Base-by-base conservation (phyloP, 2,113 vertebrate genomes). In the Alligator sinensis region DNA sequence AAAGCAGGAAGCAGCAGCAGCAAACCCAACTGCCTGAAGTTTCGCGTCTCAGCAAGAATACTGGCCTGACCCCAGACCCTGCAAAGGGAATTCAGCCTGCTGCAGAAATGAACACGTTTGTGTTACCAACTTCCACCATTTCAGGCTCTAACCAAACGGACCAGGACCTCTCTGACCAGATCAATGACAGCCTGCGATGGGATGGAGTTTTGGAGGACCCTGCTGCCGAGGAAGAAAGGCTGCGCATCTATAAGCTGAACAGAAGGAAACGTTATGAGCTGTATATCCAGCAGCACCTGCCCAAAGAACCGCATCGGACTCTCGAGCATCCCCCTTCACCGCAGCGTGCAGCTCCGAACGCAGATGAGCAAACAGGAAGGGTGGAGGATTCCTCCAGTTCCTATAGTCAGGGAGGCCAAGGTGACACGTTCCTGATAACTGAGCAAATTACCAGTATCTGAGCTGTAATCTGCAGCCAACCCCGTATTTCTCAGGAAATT, bases 131-230 rank as follows among this genome's bases (percentile, higher is more conserved):
- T 54, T 7, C 82, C 17, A 68, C 75, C 27, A 9, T 21, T 10
- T 60, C 54, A 60, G 7, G 70, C 19, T 76, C 80, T 0, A 2
- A 57, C 0, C 47, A 93, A 84, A 72, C 80, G 30, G 91, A 90
- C 60, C 91, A 95, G 12, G 89, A 13, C 77, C 95, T 95, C 72
- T 91, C 94, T 1, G 72, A 58, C n/a, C 95, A 96, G 93, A 58
- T 95, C 59, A 97, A 97, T 0, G 96, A 98, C 80, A 99, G 98
- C 74, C 98, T 99, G 80, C 97, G 98, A 8, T 99, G 99, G 99
- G 98, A 99, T 0, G 98, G 99, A 55, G 77, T 96, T 60, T 97
- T 99, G 60, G 92, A 98, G 1, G 98, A 99, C 92, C 98, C 98
- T 0, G 79, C 72, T 80, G 98, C 98, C 4, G 99, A 99, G 89